Evolutionary conservation across 2,797 vertebrate species (phyloP), one percentile per base, ranked within the genome.

Genomic region (Dendrocincla tyrannina): DNA sequence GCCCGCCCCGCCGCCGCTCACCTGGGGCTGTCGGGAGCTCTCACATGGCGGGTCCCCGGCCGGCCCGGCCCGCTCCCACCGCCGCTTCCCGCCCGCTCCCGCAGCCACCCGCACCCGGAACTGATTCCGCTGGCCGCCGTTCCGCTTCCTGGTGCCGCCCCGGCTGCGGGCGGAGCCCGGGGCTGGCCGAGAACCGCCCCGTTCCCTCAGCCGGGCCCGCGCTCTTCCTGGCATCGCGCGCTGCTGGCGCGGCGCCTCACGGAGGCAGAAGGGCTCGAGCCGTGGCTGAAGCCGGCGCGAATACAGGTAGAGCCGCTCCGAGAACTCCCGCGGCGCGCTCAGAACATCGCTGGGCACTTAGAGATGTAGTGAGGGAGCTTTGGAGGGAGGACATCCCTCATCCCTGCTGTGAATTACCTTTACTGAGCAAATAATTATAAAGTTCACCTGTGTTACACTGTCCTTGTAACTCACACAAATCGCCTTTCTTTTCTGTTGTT

Each of bases 41-140:
- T 95, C 91, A 91, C 95, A 93, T 93, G 93, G 86, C 93, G 93
- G 82, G 60, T 17, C 50, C 50, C 73, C 75, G 53, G 66, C 69
- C 74, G 79, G 32, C 52, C 49, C 78, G 41, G 63, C 76, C 81
- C 68, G 60, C 74, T 80, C 73, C 88, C 91, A 33, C 86, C 55
- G 77, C 91, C 69, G 52, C 94, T 93, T 92, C 78, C 91, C 91
- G 95, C 95, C 91, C 93, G 88, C 91, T 96, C 88, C 92, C 92
- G 2, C 94, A 63, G 88, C 92, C 58, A 1, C 78, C 20, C 69
- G 75, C 77, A 78, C 93, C 87, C 91, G 93, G 91, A 94, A 88
- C 66, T 27, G 75, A 88, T 93, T 78, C 23, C 52, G 1, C 60
- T 5, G 50, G 39, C 33, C 4, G 56, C 56, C 52, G 85, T 95